Percentiles rank a stretch among this genome's conserved stretches.
Evolutionary conservation across 2,888 invertebrate genomes (phyloP).

Genomic region (Himalopsyche kuldschensis): DNA sequence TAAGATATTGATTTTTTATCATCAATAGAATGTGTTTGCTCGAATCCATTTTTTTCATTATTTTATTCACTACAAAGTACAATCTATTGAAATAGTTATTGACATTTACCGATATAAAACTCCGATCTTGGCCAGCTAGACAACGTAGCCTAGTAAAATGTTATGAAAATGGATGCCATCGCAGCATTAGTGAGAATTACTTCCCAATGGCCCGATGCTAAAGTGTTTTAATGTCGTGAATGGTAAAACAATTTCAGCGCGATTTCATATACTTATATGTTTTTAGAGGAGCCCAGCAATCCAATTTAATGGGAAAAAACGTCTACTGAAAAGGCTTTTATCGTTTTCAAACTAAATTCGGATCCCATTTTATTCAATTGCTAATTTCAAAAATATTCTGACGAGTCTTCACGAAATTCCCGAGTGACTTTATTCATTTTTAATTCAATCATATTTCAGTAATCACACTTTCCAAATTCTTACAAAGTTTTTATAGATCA

Average conservation of each 20-base stretch:
- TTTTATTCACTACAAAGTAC: no score
- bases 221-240: constrained; percentile 1
- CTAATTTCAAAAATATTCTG: not conserved
- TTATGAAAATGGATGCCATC: constrained; percentile 28
- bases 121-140: not conserved
- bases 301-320: not conserved
- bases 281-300: not conserved
- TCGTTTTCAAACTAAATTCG: not conserved
- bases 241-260: not conserved
- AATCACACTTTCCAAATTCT: no score
- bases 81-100: no score
- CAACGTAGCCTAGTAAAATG: not conserved
- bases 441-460: no score
- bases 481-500: no score
- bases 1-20: no score
- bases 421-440: no score
- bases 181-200: constrained; percentile 5
- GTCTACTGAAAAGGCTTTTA: not conserved
- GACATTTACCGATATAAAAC: no score
- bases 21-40: no score
- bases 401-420: no score
- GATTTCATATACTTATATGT: not conserved
- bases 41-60: no score
- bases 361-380: not conserved
- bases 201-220: not conserved